Evolutionary conservation across 2,797 vertebrate genomes (phyloP).

Genomic region (Gadopsis bispinosus): DNA sequence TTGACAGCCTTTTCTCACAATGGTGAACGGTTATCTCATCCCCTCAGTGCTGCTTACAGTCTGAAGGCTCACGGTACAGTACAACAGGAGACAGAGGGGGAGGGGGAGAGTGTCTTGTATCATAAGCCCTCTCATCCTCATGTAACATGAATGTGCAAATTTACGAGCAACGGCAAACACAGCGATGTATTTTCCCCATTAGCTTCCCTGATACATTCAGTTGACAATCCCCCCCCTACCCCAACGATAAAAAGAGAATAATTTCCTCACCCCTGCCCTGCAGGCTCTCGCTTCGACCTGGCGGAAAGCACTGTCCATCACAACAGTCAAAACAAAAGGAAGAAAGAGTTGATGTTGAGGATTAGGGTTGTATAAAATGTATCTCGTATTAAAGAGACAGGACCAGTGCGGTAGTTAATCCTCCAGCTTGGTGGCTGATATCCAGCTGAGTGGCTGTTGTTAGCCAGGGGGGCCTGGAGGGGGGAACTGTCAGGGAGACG

Average conservation of each 20-base stretch:
- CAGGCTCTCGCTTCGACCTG: constrained; percentile 10
- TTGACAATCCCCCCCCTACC: constrained; percentile 25
- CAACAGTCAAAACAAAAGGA: constrained; percentile 69
- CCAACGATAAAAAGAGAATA: constrained; percentile 44
- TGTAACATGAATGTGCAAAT: constrained; percentile 79
- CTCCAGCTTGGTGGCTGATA: constrained; percentile 71
- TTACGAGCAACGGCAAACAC: constrained; percentile 51
- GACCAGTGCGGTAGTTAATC: constrained; percentile 75
- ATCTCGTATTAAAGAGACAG: constrained; percentile 74
- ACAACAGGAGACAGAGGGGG: constrained; percentile 59
- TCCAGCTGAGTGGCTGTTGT: constrained; percentile 75
- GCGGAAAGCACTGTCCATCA: constrained; percentile 61
- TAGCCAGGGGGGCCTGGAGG: constrained; percentile 36
- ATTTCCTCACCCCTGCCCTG: constrained; percentile 37
- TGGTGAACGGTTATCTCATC: constrained; percentile 78
- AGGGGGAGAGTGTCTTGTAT: constrained; percentile 57
- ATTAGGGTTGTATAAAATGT: constrained; percentile 81
- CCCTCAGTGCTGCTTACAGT: constrained; percentile 73
- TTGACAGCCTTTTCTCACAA: constrained; percentile 79
- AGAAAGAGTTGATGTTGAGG: constrained; percentile 64
- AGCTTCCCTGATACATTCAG: constrained; percentile 30
- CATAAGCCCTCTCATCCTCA: constrained; percentile 69
- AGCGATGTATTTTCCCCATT: constrained; percentile 48
- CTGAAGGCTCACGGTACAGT: constrained; percentile 71
- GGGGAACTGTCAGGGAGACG: constrained; percentile 30